phyloP scores from a whole-genome alignment of 2,888 invertebrate species.

The Cantharis rufa region DNA sequence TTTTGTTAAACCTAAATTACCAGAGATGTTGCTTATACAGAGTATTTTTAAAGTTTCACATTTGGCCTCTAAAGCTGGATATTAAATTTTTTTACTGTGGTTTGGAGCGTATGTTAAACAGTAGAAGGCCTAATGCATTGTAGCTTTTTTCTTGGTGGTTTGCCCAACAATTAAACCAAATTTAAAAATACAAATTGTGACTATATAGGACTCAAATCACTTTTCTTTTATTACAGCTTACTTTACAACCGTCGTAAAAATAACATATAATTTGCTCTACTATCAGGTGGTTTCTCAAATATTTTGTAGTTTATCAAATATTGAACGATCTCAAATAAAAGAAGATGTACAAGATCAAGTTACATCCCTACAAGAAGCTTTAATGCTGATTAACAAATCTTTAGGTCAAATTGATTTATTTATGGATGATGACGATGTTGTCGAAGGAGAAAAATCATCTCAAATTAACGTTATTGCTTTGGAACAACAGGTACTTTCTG shows the following conservation, averaged over 20 bases:
- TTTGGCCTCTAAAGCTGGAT: too few species aligned
- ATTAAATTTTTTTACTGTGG: too few species aligned
- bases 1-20: too few species aligned
- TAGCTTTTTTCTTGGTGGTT: too few species aligned
- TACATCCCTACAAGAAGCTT: slow-evolving; percentile 51
- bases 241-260: slow-evolving; percentile 84
- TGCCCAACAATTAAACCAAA: too few species aligned
- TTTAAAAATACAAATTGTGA: too few species aligned
- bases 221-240: slow-evolving; percentile 67
- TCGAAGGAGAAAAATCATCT: slow-evolving; percentile 28
- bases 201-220: too few species aligned
- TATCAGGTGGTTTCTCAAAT: slow-evolving; percentile 87
- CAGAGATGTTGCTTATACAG: too few species aligned
- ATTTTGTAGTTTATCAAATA: slow-evolving; percentile 68
- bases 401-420: slow-evolving; percentile 65
- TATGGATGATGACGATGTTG: slow-evolving; percentile 60
- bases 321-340: slow-evolving; percentile 61
- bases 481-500: slow-evolving; percentile 52
- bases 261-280: slow-evolving; percentile 86
- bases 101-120: too few species aligned
- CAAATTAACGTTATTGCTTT: slow-evolving; percentile 53
- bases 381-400: slow-evolving; percentile 56
- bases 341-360: slow-evolving; percentile 42
- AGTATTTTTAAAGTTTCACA: too few species aligned
- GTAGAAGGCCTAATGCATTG: too few species aligned